phyloP scores from a whole-genome alignment of 2,113 vertebrate species.

The Protomyctophum bolini region DNA sequence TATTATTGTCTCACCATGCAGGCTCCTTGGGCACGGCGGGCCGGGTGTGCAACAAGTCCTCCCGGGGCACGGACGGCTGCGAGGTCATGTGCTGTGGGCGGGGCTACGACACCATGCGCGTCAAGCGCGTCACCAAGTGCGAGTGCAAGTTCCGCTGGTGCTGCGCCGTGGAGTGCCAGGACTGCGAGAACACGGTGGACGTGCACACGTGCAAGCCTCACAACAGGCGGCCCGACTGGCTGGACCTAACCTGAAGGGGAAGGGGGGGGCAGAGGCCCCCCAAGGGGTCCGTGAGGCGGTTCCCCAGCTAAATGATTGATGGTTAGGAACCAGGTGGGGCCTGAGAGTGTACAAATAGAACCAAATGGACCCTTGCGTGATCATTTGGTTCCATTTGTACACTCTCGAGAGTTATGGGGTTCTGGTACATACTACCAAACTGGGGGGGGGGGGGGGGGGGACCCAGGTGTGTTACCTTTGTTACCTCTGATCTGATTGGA shows the following conservation, averaged over 20 bases:
- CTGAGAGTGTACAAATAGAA: too few species aligned
- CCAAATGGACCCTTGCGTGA: too few species aligned
- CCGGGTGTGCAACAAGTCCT: constrained; percentile 91
- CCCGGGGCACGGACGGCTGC: constrained; percentile 90
- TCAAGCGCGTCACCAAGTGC: constrained; percentile 91
- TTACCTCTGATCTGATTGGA: constrained; percentile 44
- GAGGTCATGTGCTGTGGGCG: constrained; percentile 99
- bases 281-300: constrained; percentile 38
- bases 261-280: not conserved
- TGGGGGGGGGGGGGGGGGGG: too few species aligned
- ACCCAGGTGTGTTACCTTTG: constrained; percentile 25
- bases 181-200: constrained; percentile 93
- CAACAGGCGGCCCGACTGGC: constrained; percentile 90
- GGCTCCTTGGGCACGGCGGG: constrained; percentile 95
- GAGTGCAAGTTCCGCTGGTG: constrained; percentile 99
- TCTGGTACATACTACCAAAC: too few species aligned
- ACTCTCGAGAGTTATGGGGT: too few species aligned
- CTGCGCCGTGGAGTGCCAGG: constrained; percentile 93
- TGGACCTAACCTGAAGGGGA: constrained; percentile 86
- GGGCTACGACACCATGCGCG: constrained; percentile 97
- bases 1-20: constrained; percentile 48
- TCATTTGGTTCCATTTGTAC: too few species aligned
- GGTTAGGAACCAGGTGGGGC: too few species aligned
- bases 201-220: constrained; percentile 97
- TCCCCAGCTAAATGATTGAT: constrained; percentile 43